Evolutionary conservation across 2,797 vertebrate genomes (phyloP).

Genomic region (Cryptoprocta ferox): DNA sequence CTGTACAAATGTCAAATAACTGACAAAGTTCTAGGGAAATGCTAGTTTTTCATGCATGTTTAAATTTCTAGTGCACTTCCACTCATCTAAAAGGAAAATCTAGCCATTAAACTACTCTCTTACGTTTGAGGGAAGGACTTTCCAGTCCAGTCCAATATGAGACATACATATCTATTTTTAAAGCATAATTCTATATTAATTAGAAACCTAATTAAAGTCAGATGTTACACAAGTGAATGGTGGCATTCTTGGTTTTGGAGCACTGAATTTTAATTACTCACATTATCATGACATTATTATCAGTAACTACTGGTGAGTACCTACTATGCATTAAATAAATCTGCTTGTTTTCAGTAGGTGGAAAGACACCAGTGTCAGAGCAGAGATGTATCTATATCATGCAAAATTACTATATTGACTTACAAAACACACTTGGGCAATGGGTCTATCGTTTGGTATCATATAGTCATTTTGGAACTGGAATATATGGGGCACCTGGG

Average conservation of each 20-base stretch:
- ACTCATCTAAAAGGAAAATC: constrained; percentile 7
- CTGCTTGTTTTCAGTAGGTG: neutral
- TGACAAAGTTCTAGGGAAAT: neutral
- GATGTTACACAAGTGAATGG: neutral
- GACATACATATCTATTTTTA: neutral
- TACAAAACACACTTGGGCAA: neutral
- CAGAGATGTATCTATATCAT: neutral
- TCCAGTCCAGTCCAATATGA: neutral
- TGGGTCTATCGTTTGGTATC: neutral
- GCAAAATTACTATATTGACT: neutral
- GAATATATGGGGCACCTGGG: neutral
- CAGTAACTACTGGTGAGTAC: neutral
- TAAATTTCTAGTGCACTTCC: neutral
- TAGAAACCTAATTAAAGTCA: neutral
- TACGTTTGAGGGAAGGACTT: neutral
- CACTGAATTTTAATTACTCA: neutral
- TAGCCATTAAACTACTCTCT: neutral
- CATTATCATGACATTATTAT: neutral
- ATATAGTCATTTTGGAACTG: neutral
- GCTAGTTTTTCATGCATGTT: neutral
- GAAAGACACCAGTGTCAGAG: neutral
- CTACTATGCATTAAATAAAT: neutral
- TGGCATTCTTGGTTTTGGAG: neutral
- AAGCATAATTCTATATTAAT: neutral
- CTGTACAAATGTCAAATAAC: constrained; percentile 28